phyloP scores from a whole-genome alignment of 2,113 vertebrate genomes.

The Myocastor coypus region DNA sequence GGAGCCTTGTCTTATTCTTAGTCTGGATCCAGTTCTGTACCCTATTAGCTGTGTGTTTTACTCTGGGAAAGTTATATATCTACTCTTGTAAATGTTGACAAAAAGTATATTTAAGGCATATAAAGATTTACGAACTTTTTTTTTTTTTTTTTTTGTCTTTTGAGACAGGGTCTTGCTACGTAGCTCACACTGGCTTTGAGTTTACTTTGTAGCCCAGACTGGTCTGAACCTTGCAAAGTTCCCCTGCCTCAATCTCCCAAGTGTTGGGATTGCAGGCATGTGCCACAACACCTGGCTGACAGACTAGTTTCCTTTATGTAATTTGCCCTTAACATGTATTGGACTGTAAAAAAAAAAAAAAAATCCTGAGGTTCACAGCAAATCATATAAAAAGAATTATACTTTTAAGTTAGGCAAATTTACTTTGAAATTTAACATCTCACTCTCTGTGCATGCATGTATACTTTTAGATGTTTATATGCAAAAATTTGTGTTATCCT shows the following conservation, averaged over 20 bases:
- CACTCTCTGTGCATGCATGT: not conserved
- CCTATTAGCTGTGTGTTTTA: not conserved
- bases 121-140: not conserved
- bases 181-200: no score
- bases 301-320: not conserved
- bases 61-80: not conserved
- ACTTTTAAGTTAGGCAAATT: not conserved
- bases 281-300: no score
- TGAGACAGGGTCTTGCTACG: no score
- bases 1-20: not conserved
- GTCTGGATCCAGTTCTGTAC: not conserved
- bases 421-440: not conserved
- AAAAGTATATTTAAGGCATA: not conserved
- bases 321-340: not conserved
- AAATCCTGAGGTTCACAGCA: not conserved
- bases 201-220: no score
- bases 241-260: no score
- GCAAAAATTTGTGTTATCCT: not conserved
- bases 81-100: conserved; percentile 3
- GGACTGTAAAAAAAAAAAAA: no score
- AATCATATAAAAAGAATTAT: not conserved
- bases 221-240: no score
- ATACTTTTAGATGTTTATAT: not conserved
- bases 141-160: no score
- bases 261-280: no score